Evolutionary conservation across 2,888 invertebrate species (phyloP), one percentile per base, ranked within the genome.

Genomic region (Nyleta sp.): DNA sequence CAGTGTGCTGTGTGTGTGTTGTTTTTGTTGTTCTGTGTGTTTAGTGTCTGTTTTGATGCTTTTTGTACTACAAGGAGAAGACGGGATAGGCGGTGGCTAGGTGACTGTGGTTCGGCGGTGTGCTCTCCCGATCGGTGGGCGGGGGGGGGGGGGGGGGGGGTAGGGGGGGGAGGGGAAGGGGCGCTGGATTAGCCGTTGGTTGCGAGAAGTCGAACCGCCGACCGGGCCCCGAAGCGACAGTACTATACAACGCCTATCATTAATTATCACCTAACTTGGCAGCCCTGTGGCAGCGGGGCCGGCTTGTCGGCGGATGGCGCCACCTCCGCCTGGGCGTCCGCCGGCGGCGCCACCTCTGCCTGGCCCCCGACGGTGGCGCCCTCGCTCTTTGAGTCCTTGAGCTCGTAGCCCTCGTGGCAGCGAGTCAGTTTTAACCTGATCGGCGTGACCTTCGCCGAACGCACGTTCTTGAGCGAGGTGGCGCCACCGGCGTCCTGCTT

Each of bases 241-340:
- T 85, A 85, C 85, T 86, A 88, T 87, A 88, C 89, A 89, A 67
- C 74, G 57, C 89, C 88, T 89, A 89, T 91, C 94, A 95, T 96
- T 90, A 89, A 89, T 91, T 95, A 96, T 96, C 96, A 96, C 94
- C 96, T 96, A 93, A 96, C 96, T 93, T 95, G 95, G 92, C 95
- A 95, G 92, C 95, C 95, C 93, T 95, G 95, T 91, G 94, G 95
- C 86, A 94, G 92, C 88, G 94, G 8, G 42, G 59, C 31, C 40
- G 68, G 18, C 46, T 42, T 44, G 2, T 46, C 65, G 24, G 52
- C 52, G 2, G 52, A 70, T 76, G 78, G 59, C 74, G 80, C 80
- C 50, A 77, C 64, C 46, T 73, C 20, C 13, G 28, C 44, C 0
- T 10, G 28, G 28, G 28, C 28, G 8, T 28, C 2, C 2, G 28